Base-by-base conservation (phyloP, 2,113 vertebrate genomes). In the human region DNA sequence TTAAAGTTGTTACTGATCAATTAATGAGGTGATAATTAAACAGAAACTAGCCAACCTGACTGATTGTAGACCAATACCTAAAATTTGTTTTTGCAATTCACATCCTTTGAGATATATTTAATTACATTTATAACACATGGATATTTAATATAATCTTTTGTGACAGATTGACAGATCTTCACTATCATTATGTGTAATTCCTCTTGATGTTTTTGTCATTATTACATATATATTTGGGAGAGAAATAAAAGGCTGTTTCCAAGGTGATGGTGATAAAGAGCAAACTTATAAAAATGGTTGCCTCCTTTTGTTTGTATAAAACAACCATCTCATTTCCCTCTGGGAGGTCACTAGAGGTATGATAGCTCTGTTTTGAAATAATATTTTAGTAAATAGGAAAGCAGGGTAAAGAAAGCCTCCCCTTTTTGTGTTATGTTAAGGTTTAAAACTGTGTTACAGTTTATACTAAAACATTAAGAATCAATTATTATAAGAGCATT, bases 1-100 rank as follows among this genome's bases (percentile, higher is more conserved):
- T 97, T 95, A 93, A 93, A 90, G 87, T 96, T 96, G 90, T 93
- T 97, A 73, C 35, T 97, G 92, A 94, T 97, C 64, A 89, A 55
- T 97, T 96, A 96, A 84, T 86, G 78, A 97, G 95, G 96, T 1
- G 95, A 95, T 97, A 98, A 98, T 98, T 97, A 97, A 98, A 96
- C 76, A 97, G 94, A 95, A 96, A 95, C 52, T 89, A 96, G 93
- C 92, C 43, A 96, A 48, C 84, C 57, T 94, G 78, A 57, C 75
- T 95, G 48, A 89, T 92, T 96, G 6, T 83, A 96, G 30, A 96
- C 66, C 75, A 90, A 43, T 91, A 61, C 59, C 92, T 94, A 96
- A 94, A 93, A 68, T 92, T 96, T 92, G 14, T 85, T 82, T 96
- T 82, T 93, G 17, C 64, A 92, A 18, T 93, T 97, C 78, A 90